Base-by-base conservation (phyloP, 2,888 invertebrate genomes). In the Caenorhabditis becei region DNA sequence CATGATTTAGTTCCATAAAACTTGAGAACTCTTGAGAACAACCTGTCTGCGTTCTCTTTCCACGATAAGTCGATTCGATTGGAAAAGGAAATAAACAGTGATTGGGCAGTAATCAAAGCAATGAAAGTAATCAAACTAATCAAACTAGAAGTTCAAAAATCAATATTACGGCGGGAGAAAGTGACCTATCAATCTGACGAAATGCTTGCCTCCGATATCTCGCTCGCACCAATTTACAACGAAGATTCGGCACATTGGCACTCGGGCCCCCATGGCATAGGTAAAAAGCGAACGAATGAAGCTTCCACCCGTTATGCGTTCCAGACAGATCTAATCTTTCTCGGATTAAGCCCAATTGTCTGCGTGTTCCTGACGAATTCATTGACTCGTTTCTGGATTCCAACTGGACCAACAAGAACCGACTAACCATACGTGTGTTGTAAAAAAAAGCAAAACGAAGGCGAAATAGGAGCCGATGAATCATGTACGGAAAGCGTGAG, bases 391-490 rank as follows among this genome's bases (percentile, higher is more conserved):
- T n/a, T n/a, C n/a, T n/a, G n/a, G n/a, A n/a, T n/a, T n/a, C n/a
- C n/a, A n/a, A n/a, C 32, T 32, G 32, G 32, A 32, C 5, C 32
- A 7, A 10, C 10, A 32, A 4, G 32, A 10, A 32, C 7, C 41
- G 14, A 28, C 54, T 54, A 54, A n/a, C n/a, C 54, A 54, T 28
- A 14, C n/a, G 54, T 54, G 54, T 28, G 20, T 47, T 35, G 63
- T 23, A 18, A 63, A 63, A 71, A 71, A 56, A 67, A 58, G 51
- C 16, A 37, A 56, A 63, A 67, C 49, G 53, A 44, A 65, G 20
- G 63, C 56, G 80, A 74, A 80, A 74, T 66, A 74, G 58, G 79
- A 79, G 79, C 79, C 72, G 62, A 79, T 80, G 74, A 80, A 74
- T 80, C 80, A 80, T 80, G 79, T 67, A 53, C 49, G 54, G 51